These are phyloP conservation scores for Orgyia antiqua DNA, from an alignment of 2,888 invertebrate species.

Conservation along the genomic window DNA sequence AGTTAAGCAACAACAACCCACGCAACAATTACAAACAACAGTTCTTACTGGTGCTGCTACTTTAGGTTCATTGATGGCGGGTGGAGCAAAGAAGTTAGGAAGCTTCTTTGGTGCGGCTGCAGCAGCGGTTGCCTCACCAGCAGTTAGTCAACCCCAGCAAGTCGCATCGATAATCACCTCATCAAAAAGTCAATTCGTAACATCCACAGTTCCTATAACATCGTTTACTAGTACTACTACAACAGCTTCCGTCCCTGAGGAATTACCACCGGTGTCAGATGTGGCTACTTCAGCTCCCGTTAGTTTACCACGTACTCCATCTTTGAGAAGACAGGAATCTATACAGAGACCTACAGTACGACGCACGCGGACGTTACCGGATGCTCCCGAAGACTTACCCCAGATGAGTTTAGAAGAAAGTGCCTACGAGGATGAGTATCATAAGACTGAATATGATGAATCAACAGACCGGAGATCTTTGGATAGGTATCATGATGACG, in stretches of 20 bases:
- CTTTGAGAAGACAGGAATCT: slow-evolving; percentile 69
- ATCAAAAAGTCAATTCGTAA: slow-evolving; percentile 39
- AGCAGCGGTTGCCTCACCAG: slow-evolving; percentile 59
- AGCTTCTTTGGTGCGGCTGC: slow-evolving; percentile 72
- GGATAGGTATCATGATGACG: slow-evolving; percentile 66
- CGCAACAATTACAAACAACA: slow-evolving; percentile 62
- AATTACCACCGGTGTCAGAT: slow-evolving; percentile 49
- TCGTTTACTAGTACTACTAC: slow-evolving; percentile 53
- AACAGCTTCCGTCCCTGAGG: slow-evolving; percentile 65
- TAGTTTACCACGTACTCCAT: slow-evolving; percentile 62
- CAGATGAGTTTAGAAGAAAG: slow-evolving; percentile 69
- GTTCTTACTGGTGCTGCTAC: slow-evolving; percentile 69
- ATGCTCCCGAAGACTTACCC: slow-evolving; percentile 65
- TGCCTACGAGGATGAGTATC: slow-evolving; percentile 74
- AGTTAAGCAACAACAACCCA: slow-evolving; percentile 53
- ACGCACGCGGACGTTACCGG: slow-evolving; percentile 66
- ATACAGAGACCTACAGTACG: slow-evolving; percentile 71
- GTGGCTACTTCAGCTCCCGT: slow-evolving; percentile 53
- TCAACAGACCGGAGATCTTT: slow-evolving; percentile 60
- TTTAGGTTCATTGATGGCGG: slow-evolving; percentile 70
- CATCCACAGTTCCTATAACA: slow-evolving; percentile 49
- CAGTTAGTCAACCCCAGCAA: slow-evolving; percentile 39
- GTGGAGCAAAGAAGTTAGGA: slow-evolving; percentile 70
- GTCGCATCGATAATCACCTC: slow-evolving; percentile 32
- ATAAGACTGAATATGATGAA: slow-evolving; percentile 75